Conservation (phyloP, 2,888 invertebrate genomes). For the Polietes domitor region DNA sequence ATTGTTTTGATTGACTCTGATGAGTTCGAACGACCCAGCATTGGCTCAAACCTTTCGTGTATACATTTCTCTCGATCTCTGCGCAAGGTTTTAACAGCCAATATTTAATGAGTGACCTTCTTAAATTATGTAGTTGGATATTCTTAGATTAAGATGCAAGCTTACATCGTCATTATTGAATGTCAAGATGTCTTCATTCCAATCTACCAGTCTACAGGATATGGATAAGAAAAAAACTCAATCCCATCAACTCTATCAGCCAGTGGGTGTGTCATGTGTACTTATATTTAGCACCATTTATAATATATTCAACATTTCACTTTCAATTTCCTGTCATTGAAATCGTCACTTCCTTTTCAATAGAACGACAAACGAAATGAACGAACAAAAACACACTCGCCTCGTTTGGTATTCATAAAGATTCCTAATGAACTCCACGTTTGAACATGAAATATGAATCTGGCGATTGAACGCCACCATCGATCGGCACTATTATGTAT, state of each 20-base stretch:
- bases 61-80: no score
- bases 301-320: constrained; percentile 64
- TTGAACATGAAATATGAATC: constrained; percentile 3
- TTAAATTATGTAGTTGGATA: no score
- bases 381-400: neutral
- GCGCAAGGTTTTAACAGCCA: no score
- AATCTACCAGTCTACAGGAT: neutral
- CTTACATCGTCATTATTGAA: no score
- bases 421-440: constrained; percentile 65
- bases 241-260: neutral
- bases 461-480: constrained; percentile 42
- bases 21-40: no score
- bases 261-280: neutral
- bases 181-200: no score
- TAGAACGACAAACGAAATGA: constrained; percentile 45
- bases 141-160: no score
- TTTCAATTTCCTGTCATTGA: constrained; percentile 65
- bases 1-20: no score
- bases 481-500: constrained; percentile 46
- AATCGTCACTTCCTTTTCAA: constrained; percentile 60
- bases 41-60: no score
- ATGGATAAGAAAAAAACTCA: neutral
- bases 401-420: constrained; percentile 37
- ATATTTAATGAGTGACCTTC: no score
- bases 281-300: constrained; percentile 36